These are phyloP conservation scores for Auanema freiburgensis DNA, from an alignment of 2,888 invertebrate genomes.

Conservation along the genomic window DNA sequence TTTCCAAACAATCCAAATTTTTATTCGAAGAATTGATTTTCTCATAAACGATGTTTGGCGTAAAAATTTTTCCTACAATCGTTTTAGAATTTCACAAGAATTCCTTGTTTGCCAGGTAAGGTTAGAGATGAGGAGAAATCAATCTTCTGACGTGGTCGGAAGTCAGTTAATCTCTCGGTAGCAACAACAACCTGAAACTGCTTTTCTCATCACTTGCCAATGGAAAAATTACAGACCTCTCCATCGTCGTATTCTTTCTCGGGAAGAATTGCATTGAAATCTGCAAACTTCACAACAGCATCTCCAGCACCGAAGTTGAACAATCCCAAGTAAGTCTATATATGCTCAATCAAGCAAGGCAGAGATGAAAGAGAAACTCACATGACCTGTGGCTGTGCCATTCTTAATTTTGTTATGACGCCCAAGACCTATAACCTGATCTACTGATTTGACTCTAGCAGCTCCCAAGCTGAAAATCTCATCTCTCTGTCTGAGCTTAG, in stretches of 20 bases:
- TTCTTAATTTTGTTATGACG: conserved; percentile 29
- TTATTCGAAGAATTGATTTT: no score
- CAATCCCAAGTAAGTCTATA: background rate
- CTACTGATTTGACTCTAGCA: conserved; percentile 28
- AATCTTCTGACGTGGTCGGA: conserved; percentile 26
- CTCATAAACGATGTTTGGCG: no score
- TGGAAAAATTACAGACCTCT: background rate
- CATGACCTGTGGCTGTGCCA: conserved; percentile 34
- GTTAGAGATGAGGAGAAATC: conserved; percentile 26
- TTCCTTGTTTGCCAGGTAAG: conserved; percentile 39
- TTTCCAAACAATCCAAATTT: no score
- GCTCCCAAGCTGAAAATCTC: conserved; percentile 47
- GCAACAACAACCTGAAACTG: conserved; percentile 32
- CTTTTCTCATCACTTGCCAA: background rate
- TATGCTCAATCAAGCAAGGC: background rate
- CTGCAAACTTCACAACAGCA: background rate
- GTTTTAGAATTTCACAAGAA: conserved; percentile 37
- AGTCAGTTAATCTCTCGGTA: conserved; percentile 33
- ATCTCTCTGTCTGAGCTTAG: conserved; percentile 50
- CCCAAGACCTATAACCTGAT: conserved; percentile 39
- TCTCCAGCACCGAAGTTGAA: background rate
- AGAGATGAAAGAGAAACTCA: conserved; percentile 7
- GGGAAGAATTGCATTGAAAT: background rate
- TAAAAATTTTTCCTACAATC: no score
- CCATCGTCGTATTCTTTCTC: background rate